Conservation (phyloP, 2,113 vertebrate genomes). For the Chelonoidis abingdonii region DNA sequence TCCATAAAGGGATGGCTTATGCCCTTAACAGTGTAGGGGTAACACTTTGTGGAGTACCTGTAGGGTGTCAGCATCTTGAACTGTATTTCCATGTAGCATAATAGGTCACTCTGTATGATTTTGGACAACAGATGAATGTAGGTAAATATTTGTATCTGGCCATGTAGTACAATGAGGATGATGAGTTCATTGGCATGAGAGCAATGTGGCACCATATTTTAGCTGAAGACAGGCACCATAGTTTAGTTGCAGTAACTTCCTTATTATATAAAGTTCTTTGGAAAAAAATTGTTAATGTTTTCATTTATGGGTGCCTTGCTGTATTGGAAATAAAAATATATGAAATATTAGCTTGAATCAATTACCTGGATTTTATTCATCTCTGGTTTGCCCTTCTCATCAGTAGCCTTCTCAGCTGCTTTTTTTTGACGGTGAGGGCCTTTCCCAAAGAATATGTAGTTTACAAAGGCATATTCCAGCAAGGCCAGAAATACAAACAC, state of each 20-base stretch:
- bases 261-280: background rate
- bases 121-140: background rate
- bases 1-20: fast-evolving
- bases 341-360: background rate
- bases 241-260: background rate
- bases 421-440: slow-evolving; percentile 92
- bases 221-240: background rate
- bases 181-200: background rate
- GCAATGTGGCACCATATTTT: background rate
- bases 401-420: slow-evolving; percentile 83
- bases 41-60: background rate
- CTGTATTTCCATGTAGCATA: background rate
- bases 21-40: background rate
- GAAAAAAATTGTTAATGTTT: background rate
- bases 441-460: slow-evolving; percentile 96
- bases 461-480: slow-evolving; percentile 95
- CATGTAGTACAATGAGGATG: background rate
- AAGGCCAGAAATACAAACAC: slow-evolving; percentile 95
- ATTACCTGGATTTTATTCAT: slow-evolving; percentile 84
- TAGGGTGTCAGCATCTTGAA: background rate
- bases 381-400: slow-evolving; percentile 80
- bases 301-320: background rate
- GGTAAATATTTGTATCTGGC: background rate
- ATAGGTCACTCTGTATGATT: background rate
- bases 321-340: background rate